Base-by-base conservation (phyloP, 2,888 invertebrate genomes). In the Nemurella pictetii region DNA sequence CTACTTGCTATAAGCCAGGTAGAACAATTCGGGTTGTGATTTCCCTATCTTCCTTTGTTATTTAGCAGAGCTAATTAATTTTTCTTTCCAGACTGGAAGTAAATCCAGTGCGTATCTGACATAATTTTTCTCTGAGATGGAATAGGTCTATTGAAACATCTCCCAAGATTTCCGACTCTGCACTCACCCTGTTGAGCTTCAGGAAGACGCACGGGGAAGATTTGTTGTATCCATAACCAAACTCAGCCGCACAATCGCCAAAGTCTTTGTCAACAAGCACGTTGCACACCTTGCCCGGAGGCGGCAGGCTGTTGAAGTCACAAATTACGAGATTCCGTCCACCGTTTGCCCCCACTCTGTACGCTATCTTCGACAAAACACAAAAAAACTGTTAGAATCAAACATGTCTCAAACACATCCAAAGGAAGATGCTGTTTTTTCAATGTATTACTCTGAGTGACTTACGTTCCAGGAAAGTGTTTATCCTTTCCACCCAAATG, bases 121-220 rank as follows among this genome's bases (percentile, higher is more conserved):
- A 9, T 28, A 4, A 20, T 28, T 26, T 20, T 30, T 9, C 27
- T 20, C 20, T 74, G n/a, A n/a, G n/a, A n/a, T 26, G 29, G 12
- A 35, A 83, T n/a, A 20, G 20, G 0, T 83, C 25, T 55, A 15
- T 7, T 55, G 20, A 3, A 55, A 12, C n/a, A n/a, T n/a, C n/a
- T n/a, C n/a, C n/a, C n/a, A n/a, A n/a, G n/a, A n/a, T n/a, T n/a
- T n/a, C n/a, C n/a, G n/a, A n/a, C n/a, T 78, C 28, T 29, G 12
- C 30, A 78, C 78, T 78, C 90, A 95, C 95, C 91, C 93, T 95
- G 90, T 98, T 98, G 84, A 98, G 90, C 90, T 97, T 97, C 85
- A 98, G 91, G 88, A 96, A 94, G 86, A 98, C 91, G 90, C 98
- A 98, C 4, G 97, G 97, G 73, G 93, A 92, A n/a, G 95, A 94